Evolutionary conservation across 2,888 invertebrate genomes (phyloP).

Genomic region (Lithophane ornitopus): DNA sequence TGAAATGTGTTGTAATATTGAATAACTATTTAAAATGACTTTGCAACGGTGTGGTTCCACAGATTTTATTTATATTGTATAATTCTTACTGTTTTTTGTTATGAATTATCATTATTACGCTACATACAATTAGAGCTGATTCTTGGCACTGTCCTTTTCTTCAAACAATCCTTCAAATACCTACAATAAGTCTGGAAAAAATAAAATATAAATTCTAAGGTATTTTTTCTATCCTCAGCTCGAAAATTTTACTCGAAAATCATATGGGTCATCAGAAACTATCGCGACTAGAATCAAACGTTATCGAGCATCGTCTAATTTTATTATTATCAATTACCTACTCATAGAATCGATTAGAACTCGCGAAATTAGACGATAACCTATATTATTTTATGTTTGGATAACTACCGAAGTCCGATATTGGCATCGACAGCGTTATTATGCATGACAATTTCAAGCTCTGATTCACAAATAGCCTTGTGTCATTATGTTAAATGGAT

Average conservation of each 20-base stretch:
- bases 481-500: neutral
- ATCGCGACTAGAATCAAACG: neutral
- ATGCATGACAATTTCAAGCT: constrained; percentile 32
- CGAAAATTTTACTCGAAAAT: constrained; percentile 16
- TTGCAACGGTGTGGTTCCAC: no score
- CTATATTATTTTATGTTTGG: constrained; percentile 16
- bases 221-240: constrained; percentile 10
- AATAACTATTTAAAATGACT: no score
- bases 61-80: no score
- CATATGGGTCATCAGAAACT: neutral
- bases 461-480: constrained; percentile 7
- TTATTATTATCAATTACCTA: neutral
- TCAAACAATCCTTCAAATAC: neutral
- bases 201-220: constrained; percentile 19
- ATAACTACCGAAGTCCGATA: neutral
- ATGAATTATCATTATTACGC: no score
- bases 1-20: no score
- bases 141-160: no score
- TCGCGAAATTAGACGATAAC: constrained; percentile 7
- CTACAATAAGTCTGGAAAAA: neutral
- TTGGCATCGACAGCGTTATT: constrained; percentile 11
- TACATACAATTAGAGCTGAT: no score
- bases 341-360: neutral
- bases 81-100: no score
- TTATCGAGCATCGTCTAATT: neutral